Base-by-base conservation (phyloP, 1,140 invertebrate species). In the Heliconius congener region DNA sequence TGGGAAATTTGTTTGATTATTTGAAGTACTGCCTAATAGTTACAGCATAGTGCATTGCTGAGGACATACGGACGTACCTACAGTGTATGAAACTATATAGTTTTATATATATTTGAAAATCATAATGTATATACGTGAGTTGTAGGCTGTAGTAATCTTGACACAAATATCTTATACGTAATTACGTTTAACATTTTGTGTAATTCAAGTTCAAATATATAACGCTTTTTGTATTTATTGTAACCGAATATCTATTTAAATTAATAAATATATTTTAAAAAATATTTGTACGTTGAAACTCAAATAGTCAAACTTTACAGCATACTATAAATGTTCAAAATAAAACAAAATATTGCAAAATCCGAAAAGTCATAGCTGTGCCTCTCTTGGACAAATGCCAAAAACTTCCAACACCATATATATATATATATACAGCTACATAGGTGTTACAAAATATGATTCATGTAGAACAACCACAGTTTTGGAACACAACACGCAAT, bases 391-490 rank as follows among this genome's bases (percentile, higher is more conserved):
- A 39, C 30, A 71, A n/a, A n/a, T 74, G 76, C 82, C 82, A 83
- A 76, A 80, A 75, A 80, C 74, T 78, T 74, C 70, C 57, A 74
- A 77, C 60, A 66, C 73, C 34, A 5, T 37, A 37, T 37, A 78
- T 46, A 46, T 16, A 46, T 3, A 79, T 16, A 46, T 3, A 79
- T 71, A 77, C 76, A 78, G 73, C 78, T 82, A 66, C 4, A 30
- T 66, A 76, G 79, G 76, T 77, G 73, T 74, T 83, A 76, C 79
- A 81, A 78, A 83, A 80, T 80, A 78, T 79, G 81, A 82, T 73
- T 82, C 72, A 79, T 82, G 82, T 80, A 71, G 70, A 81, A 83
- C 78, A 74, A 77, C 82, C 71, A 76, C 76, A 76, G 77, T 83
- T 79, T 79, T 78, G 72, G 75, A 81, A 77, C 70, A 80, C 71